These are phyloP conservation scores for Poicephalus gulielmi DNA, from an alignment of 2,113 vertebrate species.

Conservation along the genomic window DNA sequence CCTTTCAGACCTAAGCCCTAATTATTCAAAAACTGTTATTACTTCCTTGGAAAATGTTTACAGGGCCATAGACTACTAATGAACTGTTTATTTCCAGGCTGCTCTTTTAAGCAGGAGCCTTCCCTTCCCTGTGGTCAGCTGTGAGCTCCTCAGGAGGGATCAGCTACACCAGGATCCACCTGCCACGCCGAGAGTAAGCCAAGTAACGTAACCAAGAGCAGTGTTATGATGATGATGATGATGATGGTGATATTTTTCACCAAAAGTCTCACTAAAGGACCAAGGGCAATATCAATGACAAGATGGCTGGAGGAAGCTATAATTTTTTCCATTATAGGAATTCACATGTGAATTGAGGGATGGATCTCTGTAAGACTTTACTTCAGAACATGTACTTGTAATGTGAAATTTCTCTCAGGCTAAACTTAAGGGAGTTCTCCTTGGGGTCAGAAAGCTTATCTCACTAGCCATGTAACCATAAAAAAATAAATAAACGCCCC, in stretches of 20 bases:
- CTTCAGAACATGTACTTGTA: background rate
- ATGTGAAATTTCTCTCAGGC: background rate
- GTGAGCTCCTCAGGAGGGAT: background rate
- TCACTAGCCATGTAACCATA: background rate
- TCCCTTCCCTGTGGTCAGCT: background rate
- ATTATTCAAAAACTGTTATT: rapidly evolving
- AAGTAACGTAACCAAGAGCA: background rate
- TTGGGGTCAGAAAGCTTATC: background rate
- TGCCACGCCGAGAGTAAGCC: background rate
- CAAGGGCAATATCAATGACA: background rate
- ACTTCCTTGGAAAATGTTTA: background rate
- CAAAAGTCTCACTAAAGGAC: no score
- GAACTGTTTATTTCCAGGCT: background rate
- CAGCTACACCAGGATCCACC: background rate
- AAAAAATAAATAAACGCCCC: background rate
- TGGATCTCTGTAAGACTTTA: background rate
- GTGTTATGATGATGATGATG: no score
- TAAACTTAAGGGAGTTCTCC: background rate
- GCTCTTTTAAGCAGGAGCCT: background rate
- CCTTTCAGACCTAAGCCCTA: background rate
- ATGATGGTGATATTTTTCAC: background rate
- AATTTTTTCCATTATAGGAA: background rate
- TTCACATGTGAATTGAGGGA: background rate
- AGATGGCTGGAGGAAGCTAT: background rate
- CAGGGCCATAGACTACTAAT: background rate